A percentile compares a stretch with the other conserved stretches of the same genome.
Conservation (phyloP, 1,140 invertebrate species). For the Campodea augens region DNA sequence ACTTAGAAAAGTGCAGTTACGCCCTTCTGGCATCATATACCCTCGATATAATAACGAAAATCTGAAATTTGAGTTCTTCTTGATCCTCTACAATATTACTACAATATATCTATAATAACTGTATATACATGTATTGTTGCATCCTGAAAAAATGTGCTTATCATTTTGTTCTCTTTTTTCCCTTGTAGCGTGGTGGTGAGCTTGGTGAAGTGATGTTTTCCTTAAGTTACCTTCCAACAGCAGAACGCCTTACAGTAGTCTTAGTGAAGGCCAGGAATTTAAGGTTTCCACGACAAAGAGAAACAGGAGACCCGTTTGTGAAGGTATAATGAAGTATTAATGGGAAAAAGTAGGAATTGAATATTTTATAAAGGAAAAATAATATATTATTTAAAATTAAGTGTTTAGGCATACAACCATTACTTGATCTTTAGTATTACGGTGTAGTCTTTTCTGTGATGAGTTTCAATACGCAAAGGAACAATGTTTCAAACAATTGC, state of each 20-base stretch:
- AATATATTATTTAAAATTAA: background rate
- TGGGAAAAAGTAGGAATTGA: background rate
- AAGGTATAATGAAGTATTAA: constrained; percentile 23
- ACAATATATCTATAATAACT: too few relatives aligned
- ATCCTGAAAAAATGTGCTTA: too few relatives aligned
- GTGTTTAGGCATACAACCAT: background rate
- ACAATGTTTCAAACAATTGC: background rate
- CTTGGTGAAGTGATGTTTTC: constrained; percentile 36
- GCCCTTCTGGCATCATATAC: too few relatives aligned
- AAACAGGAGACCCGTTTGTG: constrained; percentile 30
- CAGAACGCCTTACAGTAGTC: constrained; percentile 35
- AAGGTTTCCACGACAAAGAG: constrained; percentile 22
- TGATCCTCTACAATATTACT: too few relatives aligned
- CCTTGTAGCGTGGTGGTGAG: constrained; percentile 27
- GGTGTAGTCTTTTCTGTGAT: too few relatives aligned
- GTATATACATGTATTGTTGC: too few relatives aligned
- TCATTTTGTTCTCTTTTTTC: too few relatives aligned
- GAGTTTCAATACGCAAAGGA: background rate
- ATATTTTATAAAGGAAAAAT: background rate
- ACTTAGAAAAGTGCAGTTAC: too few relatives aligned
- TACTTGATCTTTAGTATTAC: too few relatives aligned
- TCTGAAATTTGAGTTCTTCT: too few relatives aligned
- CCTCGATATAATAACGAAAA: too few relatives aligned
- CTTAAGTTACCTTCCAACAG: constrained; percentile 34
- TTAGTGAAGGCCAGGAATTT: constrained; percentile 35